Evolutionary conservation across 2,797 vertebrate species (phyloP).

Genomic region (Myotis myotis): DNA sequence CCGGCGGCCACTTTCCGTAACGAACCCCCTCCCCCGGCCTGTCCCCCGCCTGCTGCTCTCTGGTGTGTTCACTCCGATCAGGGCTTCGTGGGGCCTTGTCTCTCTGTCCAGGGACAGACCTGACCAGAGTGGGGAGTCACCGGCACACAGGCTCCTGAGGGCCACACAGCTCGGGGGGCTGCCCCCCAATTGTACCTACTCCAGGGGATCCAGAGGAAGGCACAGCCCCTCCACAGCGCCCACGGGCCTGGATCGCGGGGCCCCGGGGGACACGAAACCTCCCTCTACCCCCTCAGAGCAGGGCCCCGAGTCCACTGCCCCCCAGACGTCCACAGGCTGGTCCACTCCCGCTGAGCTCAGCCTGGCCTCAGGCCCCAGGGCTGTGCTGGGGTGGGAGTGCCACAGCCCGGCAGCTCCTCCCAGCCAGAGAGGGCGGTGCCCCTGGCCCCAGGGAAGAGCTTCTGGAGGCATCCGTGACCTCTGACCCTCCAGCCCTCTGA

Average conservation of each 20-base stretch:
- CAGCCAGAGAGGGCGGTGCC: neutral
- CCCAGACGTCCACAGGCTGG: neutral
- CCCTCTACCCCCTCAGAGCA: neutral
- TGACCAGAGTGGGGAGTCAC: neutral
- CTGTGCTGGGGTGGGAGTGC: neutral
- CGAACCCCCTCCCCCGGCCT: neutral
- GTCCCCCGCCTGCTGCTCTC: neutral
- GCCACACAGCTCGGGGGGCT: neutral
- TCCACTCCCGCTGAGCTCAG: neutral
- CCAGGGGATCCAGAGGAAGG: neutral
- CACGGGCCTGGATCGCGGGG: neutral
- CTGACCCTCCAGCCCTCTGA: neutral
- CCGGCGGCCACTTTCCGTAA: constrained; percentile 48
- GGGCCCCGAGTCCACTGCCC: neutral
- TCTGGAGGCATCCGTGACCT: neutral
- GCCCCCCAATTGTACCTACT: neutral
- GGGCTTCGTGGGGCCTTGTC: neutral
- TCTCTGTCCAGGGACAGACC: neutral
- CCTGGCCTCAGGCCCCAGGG: neutral
- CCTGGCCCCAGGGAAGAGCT: neutral
- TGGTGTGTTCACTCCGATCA: neutral
- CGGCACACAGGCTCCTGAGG: neutral
- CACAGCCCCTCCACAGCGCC: neutral
- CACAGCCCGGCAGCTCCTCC: neutral
- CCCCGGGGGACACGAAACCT: neutral